Percentiles rank a stretch among this genome's conserved stretches.
Conservation (phyloP, 1,140 invertebrate genomes). For the Solenopsis fugax region DNA sequence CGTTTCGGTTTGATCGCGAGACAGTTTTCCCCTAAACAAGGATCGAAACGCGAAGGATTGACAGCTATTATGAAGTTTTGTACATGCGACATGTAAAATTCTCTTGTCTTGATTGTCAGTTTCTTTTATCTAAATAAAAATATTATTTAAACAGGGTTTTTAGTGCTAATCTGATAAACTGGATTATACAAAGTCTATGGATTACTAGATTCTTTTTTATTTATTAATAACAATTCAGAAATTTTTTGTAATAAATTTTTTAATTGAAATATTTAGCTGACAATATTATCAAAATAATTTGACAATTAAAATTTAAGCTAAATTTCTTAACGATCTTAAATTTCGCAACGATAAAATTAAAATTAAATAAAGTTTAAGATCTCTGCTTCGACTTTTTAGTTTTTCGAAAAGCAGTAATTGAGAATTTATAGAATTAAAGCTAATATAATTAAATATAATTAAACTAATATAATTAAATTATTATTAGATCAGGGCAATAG, state of each 20-base stretch:
- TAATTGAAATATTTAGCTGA: background rate
- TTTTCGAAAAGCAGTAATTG: background rate
- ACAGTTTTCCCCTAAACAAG: background rate
- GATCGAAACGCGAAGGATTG: background rate
- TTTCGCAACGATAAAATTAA: too few species aligned
- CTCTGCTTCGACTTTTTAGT: background rate
- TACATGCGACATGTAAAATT: background rate
- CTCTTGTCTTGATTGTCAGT: background rate
- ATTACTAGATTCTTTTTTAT: background rate
- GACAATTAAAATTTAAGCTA: background rate
- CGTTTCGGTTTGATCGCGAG: slow-evolving; percentile 50
- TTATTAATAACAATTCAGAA: background rate
- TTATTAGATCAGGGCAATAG: background rate
- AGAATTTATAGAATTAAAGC: background rate
- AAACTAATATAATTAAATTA: too few species aligned
- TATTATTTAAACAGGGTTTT: background rate
- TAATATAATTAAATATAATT: slow-evolving; percentile 2
- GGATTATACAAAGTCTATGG: background rate
- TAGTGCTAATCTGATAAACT: background rate
- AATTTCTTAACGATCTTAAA: too few species aligned
- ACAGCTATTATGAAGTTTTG: background rate
- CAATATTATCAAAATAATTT: too few species aligned
- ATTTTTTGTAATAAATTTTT: background rate
- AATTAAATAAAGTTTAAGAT: background rate
- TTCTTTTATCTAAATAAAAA: slow-evolving; percentile 22